These are phyloP conservation scores for Physeter macrocephalus DNA, from an alignment of 2,113 vertebrate genomes.

Conservation along the genomic window DNA sequence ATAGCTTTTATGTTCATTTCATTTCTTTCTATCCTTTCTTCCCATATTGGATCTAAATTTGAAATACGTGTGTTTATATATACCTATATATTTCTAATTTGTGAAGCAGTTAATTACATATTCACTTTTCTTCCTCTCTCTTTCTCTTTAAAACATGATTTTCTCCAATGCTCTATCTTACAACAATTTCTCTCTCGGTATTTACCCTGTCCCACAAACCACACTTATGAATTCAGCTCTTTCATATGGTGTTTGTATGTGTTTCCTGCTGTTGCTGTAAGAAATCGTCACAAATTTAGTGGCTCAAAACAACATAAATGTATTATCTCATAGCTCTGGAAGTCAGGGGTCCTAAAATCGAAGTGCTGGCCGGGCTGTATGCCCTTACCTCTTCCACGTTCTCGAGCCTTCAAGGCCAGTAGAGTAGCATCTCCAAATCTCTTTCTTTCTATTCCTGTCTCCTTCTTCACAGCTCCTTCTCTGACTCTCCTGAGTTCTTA, in stretches of 20 bases:
- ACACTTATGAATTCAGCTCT: not conserved
- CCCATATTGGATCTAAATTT: not conserved
- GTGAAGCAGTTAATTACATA: not conserved
- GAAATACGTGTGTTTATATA: not conserved
- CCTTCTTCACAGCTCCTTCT: not conserved
- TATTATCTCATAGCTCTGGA: not conserved
- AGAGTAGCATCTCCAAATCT: not conserved
- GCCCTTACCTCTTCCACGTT: not conserved
- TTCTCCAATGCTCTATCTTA: not conserved
- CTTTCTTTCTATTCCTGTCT: not conserved
- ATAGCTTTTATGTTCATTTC: not conserved
- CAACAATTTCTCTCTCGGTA: not conserved
- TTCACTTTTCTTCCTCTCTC: not conserved
- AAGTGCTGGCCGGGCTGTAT: not conserved
- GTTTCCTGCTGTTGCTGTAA: not conserved
- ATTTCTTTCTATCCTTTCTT: not conserved
- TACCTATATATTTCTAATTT: not conserved
- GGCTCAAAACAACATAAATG: not conserved
- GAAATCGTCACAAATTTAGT: not conserved
- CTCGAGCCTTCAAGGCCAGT: not conserved
- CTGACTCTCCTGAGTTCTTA: not conserved
- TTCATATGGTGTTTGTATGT: not conserved
- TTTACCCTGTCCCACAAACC: not conserved
- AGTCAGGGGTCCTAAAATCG: not conserved
- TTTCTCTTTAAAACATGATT: not conserved